Evolutionary conservation across 2,113 vertebrate genomes (phyloP).

Genomic region (Galeopterus variegatus): DNA sequence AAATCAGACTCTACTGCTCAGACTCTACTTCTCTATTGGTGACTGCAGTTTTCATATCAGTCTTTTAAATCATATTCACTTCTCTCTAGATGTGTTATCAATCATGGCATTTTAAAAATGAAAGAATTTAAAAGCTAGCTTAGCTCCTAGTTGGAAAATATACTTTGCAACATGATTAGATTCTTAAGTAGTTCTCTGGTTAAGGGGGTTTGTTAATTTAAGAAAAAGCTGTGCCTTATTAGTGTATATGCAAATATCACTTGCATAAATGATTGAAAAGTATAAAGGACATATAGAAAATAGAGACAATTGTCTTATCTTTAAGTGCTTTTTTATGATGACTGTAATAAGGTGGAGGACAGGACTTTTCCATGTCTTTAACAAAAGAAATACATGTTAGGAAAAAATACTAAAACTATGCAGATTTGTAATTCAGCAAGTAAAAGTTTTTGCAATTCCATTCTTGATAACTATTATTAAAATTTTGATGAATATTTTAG

Average conservation of each 20-base stretch:
- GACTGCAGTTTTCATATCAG: neutral
- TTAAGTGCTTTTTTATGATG: neutral
- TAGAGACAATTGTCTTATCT: neutral
- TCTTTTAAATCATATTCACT: slow-evolving; percentile 40
- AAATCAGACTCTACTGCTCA: neutral
- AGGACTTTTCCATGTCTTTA: neutral
- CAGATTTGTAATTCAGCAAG: slow-evolving; percentile 25
- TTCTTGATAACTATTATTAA: slow-evolving; percentile 5
- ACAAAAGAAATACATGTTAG: slow-evolving; percentile 1
- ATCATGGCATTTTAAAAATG: slow-evolving; percentile 37
- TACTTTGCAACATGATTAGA: neutral
- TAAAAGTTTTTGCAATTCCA: neutral
- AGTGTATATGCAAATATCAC: neutral
- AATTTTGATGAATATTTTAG: slow-evolving; percentile 21
- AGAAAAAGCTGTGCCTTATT: slow-evolving; percentile 38
- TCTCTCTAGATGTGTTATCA: neutral
- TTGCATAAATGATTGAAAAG: neutral
- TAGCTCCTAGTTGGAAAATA: slow-evolving; percentile 48
- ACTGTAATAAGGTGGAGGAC: neutral
- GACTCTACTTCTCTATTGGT: neutral
- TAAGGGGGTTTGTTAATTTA: slow-evolving; percentile 11
- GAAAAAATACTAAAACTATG: neutral
- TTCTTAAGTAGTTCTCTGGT: slow-evolving; percentile 31
- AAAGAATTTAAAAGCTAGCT: slow-evolving; percentile 23
- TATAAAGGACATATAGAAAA: slow-evolving; percentile 6